phyloP scores from a whole-genome alignment of 1,140 invertebrate species.

The Zaprionus kolodkinae region DNA sequence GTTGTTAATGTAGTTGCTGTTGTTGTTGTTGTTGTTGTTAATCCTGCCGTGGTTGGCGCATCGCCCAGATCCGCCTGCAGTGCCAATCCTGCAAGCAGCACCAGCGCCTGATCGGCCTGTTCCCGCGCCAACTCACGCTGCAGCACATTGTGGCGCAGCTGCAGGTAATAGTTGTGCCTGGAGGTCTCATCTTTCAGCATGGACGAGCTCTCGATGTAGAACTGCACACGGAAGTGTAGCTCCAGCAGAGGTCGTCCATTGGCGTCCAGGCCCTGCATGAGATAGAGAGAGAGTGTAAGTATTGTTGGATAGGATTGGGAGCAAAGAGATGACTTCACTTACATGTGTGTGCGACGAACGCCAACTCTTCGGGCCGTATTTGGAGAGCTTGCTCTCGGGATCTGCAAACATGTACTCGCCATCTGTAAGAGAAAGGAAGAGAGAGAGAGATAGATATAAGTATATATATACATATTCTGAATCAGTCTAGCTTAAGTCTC shows the following conservation, averaged over 20 bases:
- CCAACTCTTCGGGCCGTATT: constrained; percentile 98
- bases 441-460: background rate
- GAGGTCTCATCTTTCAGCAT: constrained; percentile 95
- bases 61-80: constrained; percentile 96
- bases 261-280: constrained; percentile 92
- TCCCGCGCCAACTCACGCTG: constrained; percentile 88
- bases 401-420: constrained; percentile 97
- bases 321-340: constrained; percentile 81
- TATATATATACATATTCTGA: background rate
- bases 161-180: constrained; percentile 96
- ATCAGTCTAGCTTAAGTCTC: too few relatives aligned
- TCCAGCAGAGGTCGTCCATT: constrained; percentile 94
- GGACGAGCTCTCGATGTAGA: constrained; percentile 95
- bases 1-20: constrained; percentile 7
- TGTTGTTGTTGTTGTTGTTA: constrained; percentile 11
- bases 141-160: constrained; percentile 95
- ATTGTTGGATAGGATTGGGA: background rate
- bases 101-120: constrained; percentile 89
- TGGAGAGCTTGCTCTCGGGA: constrained; percentile 96
- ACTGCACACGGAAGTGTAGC: constrained; percentile 96
- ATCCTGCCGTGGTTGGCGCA: constrained; percentile 76
- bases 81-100: constrained; percentile 93
- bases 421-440: constrained; percentile 87
- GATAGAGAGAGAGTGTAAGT: background rate
- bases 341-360: constrained; percentile 96